Percentiles rank a stretch among this genome's conserved stretches.
Evolutionary conservation across 2,888 invertebrate genomes (phyloP).

Genomic region (Oscheius sp.): DNA sequence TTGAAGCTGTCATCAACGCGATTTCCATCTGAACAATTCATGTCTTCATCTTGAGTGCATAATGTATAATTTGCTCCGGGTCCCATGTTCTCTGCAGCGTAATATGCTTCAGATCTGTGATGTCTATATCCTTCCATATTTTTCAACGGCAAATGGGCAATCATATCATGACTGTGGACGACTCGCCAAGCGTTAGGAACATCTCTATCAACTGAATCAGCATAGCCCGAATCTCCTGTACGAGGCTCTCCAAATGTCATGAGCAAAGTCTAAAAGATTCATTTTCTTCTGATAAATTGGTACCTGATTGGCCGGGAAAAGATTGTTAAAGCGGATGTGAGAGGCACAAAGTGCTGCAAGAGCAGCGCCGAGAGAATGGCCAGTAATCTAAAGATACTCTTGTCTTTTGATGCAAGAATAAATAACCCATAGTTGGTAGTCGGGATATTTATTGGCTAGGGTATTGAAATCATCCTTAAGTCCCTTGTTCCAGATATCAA

Average conservation of each 20-base stretch:
- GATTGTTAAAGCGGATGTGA: conserved; percentile 13
- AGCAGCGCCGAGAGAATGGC: conserved; percentile 58
- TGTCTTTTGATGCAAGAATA: too few relatives aligned
- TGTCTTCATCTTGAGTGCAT: conserved; percentile 52
- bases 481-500: conserved; percentile 52
- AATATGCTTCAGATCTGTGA: conserved; percentile 54
- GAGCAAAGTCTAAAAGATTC: conserved; percentile 42
- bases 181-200: conserved; percentile 51
- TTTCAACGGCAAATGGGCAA: conserved; percentile 54
- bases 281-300: not conserved
- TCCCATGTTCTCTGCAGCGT: conserved; percentile 52
- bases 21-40: conserved; percentile 54
- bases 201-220: conserved; percentile 41
- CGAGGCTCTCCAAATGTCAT: conserved; percentile 60
- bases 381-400: conserved; percentile 29
- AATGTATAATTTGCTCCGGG: conserved; percentile 38
- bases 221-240: conserved; percentile 50
- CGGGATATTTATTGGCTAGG: conserved; percentile 44
- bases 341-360: conserved; percentile 56
- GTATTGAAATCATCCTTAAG: conserved; percentile 51
- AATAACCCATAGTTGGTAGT: conserved; percentile 52
- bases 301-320: conserved; percentile 34
- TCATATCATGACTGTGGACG: conserved; percentile 53
- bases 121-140: conserved; percentile 54
- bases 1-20: conserved; percentile 42